These are phyloP conservation scores for Dasyurus viverrinus DNA, from an alignment of 2,113 vertebrate species.

Conservation along the genomic window DNA sequence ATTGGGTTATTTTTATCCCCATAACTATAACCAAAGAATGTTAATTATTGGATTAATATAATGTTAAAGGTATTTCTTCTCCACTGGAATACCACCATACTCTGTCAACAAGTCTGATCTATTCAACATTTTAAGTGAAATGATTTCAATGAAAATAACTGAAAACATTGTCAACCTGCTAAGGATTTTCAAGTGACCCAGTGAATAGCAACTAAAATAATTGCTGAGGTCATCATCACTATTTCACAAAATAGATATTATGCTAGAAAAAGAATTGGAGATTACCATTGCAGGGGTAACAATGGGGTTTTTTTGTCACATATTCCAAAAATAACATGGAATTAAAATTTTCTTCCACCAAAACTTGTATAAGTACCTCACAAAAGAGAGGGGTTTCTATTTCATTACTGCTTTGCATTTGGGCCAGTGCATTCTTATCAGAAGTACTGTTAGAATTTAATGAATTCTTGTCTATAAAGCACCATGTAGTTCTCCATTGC, in stretches of 20 bases:
- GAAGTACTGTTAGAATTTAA: background rate
- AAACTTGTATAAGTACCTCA: background rate
- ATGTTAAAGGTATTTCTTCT: background rate
- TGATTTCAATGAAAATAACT: background rate
- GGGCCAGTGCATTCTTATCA: background rate
- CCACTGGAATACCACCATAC: background rate
- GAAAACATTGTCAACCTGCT: background rate
- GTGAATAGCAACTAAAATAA: background rate
- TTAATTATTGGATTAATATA: background rate
- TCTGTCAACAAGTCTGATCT: background rate
- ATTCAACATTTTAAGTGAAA: background rate
- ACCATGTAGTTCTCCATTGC: background rate
- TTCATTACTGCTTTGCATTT: background rate
- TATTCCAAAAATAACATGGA: conserved; percentile 24
- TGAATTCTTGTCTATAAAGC: conserved; percentile 15
- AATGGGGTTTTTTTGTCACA: background rate
- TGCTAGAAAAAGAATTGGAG: background rate
- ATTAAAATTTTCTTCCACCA: background rate
- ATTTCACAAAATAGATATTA: background rate
- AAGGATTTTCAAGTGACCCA: background rate
- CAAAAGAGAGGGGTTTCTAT: background rate
- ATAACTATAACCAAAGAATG: background rate
- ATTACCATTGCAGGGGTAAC: background rate
- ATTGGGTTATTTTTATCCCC: too few species aligned
- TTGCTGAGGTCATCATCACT: conserved; percentile 12